These are phyloP conservation scores for Mixornis gularis DNA, from an alignment of 2,113 vertebrate species.

Conservation along the genomic window DNA sequence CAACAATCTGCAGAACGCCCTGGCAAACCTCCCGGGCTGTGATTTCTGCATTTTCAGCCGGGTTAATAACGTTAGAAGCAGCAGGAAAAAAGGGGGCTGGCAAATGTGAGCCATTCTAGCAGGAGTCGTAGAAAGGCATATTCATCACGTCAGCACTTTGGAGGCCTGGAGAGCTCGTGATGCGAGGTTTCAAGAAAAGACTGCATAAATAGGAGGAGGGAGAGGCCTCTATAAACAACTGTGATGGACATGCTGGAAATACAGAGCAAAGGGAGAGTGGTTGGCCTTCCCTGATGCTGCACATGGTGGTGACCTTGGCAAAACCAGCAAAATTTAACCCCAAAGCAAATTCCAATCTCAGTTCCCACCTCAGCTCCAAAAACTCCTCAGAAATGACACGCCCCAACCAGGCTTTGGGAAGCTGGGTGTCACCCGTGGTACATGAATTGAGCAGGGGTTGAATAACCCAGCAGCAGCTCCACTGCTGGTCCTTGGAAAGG, in stretches of 20 bases:
- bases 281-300: not conserved
- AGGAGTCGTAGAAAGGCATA: not conserved
- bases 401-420: not conserved
- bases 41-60: not conserved
- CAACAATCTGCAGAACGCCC: not conserved
- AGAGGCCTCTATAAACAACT: not conserved
- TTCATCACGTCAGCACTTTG: not conserved
- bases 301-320: not conserved
- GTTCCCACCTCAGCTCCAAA: not conserved
- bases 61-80: not conserved
- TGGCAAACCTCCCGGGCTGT: not conserved
- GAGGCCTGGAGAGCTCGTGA: not conserved
- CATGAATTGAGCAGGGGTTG: not conserved
- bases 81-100: not conserved
- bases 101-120: not conserved
- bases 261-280: not conserved
- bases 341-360: not conserved
- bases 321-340: not conserved
- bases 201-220: not conserved
- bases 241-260: not conserved
- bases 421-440: not conserved
- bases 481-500: not conserved
- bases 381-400: not conserved
- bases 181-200: slow-evolving; percentile 4
- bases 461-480: not conserved